phyloP scores from a whole-genome alignment of 2,888 invertebrate genomes.

The Eugnorisma glareosa region DNA sequence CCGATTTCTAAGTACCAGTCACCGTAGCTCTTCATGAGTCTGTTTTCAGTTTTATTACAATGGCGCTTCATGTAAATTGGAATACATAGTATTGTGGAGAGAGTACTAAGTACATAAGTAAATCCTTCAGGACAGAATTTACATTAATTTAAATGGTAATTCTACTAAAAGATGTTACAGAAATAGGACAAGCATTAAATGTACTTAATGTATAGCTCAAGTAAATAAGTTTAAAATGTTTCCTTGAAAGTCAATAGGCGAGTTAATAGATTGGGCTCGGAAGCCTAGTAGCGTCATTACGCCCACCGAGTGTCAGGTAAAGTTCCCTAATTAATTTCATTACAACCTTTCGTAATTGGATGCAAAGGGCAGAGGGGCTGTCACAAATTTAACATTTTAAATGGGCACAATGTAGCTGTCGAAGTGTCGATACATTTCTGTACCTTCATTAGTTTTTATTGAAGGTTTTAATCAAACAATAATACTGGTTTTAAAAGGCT shows the following conservation, averaged over 20 bases:
- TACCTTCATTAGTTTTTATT: slow-evolving; percentile 19
- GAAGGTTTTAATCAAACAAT: background rate
- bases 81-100: background rate
- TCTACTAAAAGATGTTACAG: background rate
- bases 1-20: background rate
- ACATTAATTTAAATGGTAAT: background rate
- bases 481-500: too few species aligned
- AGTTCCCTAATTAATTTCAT: slow-evolving; percentile 67
- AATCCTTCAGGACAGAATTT: background rate
- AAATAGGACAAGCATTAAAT: background rate
- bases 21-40: background rate
- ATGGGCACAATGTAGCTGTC: slow-evolving; percentile 25
- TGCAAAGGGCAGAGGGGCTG: slow-evolving; percentile 58
- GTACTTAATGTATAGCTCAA: background rate
- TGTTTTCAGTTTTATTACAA: background rate
- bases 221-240: slow-evolving; percentile 30
- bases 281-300: slow-evolving; percentile 51
- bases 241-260: slow-evolving; percentile 37
- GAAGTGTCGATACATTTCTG: slow-evolving; percentile 46
- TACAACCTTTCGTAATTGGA: slow-evolving; percentile 59
- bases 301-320: slow-evolving; percentile 58
- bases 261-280: slow-evolving; percentile 32
- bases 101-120: background rate
- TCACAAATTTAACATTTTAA: slow-evolving; percentile 51
- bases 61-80: background rate